Evolutionary conservation across 1,140 invertebrate genomes (phyloP).

Genomic region (Matsumurasca onukii): DNA sequence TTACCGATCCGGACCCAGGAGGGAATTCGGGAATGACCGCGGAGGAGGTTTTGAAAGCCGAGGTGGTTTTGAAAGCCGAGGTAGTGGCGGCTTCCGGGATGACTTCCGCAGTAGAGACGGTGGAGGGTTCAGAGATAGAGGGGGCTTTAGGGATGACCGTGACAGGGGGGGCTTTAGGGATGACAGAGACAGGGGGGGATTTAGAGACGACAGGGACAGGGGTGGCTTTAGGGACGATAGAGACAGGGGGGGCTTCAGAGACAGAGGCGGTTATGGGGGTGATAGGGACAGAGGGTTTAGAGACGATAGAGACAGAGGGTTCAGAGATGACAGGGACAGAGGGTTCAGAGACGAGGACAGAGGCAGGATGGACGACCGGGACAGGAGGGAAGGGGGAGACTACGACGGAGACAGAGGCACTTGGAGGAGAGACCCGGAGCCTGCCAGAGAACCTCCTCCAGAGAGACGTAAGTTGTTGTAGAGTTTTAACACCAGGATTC

Average conservation of each 20-base stretch:
- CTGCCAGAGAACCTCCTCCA: conserved; percentile 25
- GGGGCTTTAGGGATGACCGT: conserved; percentile 37
- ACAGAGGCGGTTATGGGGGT: conserved; percentile 46
- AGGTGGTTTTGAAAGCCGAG: conserved; percentile 43
- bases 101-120: conserved; percentile 47
- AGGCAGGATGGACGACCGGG: conserved; percentile 43
- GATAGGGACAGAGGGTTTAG: not conserved
- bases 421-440: conserved; percentile 20
- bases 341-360: conserved; percentile 39
- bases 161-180: too few species aligned
- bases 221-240: conserved; percentile 38
- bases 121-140: conserved; percentile 45
- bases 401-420: conserved; percentile 11
- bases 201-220: conserved; percentile 49
- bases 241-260: conserved; percentile 46
- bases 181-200: conserved; percentile 46
- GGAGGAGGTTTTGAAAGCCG: conserved; percentile 38
- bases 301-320: conserved; percentile 46
- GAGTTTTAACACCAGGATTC: too few species aligned
- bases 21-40: conserved; percentile 31
- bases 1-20: conserved; percentile 30
- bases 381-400: conserved; percentile 37
- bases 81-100: conserved; percentile 44
- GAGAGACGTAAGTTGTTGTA: not conserved
- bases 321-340: conserved; percentile 49